A percentile compares a stretch with the other conserved stretches of the same genome.
phyloP scores from a whole-genome alignment of 2,888 invertebrate species.

The Ecdyonurus torrentis region DNA sequence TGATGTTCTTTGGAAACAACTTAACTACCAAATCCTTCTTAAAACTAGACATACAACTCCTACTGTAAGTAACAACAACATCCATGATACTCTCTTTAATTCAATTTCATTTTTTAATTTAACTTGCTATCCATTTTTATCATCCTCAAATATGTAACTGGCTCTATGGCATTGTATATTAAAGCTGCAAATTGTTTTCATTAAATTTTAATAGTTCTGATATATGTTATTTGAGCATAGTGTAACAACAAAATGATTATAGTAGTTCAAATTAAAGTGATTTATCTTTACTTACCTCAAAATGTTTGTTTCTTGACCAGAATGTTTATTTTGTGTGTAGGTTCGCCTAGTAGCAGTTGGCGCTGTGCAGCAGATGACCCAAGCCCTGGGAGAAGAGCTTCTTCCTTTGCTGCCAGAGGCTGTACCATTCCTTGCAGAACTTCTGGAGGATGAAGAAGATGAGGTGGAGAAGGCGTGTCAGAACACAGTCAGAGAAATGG shows the following conservation, averaged over 20 bases:
- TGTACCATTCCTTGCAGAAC: slow-evolving; percentile 82
- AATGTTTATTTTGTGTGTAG: slow-evolving; percentile 21
- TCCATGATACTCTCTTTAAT: background rate
- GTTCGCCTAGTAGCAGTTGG: slow-evolving; percentile 50
- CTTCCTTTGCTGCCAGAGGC: slow-evolving; percentile 79
- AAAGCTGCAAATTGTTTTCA: too few relatives aligned
- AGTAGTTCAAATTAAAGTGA: too few relatives aligned
- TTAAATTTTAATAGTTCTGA: too few relatives aligned
- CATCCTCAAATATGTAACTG: too few relatives aligned
- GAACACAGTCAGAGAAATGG: slow-evolving; percentile 65
- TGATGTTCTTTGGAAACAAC: slow-evolving; percentile 74
- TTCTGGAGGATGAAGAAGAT: slow-evolving; percentile 78
- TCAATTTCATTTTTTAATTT: too few relatives aligned
- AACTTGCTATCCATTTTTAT: too few relatives aligned
- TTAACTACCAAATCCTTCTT: slow-evolving; percentile 77
- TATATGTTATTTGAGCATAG: too few relatives aligned
- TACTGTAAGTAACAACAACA: slow-evolving; percentile 34
- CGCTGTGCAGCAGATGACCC: slow-evolving; percentile 59
- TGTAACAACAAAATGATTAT: too few relatives aligned
- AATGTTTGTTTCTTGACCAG: too few relatives aligned
- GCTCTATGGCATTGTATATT: too few relatives aligned
- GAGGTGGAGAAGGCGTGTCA: slow-evolving; percentile 65
- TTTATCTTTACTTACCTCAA: too few relatives aligned
- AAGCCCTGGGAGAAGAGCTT: slow-evolving; percentile 76
- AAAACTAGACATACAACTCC: slow-evolving; percentile 67